A percentile compares a stretch with the other conserved stretches of the same genome.
Conservation (phyloP, 2,113 vertebrate genomes). For the Turnix velox region DNA sequence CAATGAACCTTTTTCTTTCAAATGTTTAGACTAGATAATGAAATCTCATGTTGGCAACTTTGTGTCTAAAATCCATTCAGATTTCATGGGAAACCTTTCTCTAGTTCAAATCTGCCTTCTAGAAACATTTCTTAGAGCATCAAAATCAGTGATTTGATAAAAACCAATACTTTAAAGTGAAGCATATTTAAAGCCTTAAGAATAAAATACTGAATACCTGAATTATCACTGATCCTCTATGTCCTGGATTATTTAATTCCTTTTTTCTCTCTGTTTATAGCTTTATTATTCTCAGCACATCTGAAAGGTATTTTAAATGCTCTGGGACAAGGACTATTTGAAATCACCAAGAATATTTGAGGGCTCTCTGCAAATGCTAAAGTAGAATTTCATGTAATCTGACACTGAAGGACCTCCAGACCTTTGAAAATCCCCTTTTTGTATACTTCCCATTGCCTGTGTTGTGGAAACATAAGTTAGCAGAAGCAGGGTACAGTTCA, state of each 20-base stretch:
- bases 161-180: neutral
- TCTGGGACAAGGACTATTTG: neutral
- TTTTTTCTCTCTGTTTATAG: neutral
- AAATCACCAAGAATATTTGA: neutral
- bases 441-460: neutral
- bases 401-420: neutral
- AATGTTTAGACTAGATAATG: neutral
- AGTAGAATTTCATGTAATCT: neutral
- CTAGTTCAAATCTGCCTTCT: neutral
- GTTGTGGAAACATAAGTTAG: neutral
- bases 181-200: neutral
- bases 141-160: neutral
- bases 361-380: neutral
- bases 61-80: neutral
- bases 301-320: slow-evolving; percentile 15
- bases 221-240: neutral
- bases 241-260: neutral
- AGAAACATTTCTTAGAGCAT: neutral
- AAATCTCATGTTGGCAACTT: neutral
- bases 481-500: neutral
- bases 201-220: neutral
- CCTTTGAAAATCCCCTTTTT: neutral
- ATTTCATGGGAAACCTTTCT: neutral
- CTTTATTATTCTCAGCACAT: neutral
- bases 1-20: neutral